Conservation (phyloP, 2,888 invertebrate genomes). For the Rhamnusium bicolor region DNA sequence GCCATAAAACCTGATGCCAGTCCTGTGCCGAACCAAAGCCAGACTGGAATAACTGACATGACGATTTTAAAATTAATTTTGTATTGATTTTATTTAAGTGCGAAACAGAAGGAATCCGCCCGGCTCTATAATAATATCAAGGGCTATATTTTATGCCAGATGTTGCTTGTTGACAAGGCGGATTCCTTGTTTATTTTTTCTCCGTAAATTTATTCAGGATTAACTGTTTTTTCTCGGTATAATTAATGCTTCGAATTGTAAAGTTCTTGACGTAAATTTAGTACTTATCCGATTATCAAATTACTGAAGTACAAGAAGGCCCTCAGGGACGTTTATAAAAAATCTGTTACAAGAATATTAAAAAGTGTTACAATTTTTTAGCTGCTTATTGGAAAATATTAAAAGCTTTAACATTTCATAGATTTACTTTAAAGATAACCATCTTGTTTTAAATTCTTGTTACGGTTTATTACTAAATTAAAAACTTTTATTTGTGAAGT, state of each 20-base stretch:
- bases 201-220: slow-evolving; percentile 28
- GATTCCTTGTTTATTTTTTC: slow-evolving; percentile 16
- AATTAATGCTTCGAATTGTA: slow-evolving; percentile 26
- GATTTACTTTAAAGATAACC: not conserved
- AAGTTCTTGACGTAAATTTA: slow-evolving; percentile 20
- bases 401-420: not conserved
- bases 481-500: no score
- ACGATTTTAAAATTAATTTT: slow-evolving; percentile 13
- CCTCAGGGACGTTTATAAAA: not conserved
- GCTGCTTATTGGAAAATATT: not conserved
- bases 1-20: not conserved
- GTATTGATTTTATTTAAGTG: slow-evolving; percentile 7
- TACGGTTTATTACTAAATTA: no score
- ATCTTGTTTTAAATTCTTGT: no score
- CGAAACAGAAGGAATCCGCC: slow-evolving; percentile 2
- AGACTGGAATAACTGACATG: not conserved
- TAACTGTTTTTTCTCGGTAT: slow-evolving; percentile 25
- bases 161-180: slow-evolving; percentile 31
- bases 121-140: slow-evolving; percentile 16
- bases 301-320: not conserved
- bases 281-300: slow-evolving; percentile 16
- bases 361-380: not conserved
- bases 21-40: not conserved
- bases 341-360: slow-evolving; percentile 4
- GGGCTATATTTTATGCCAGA: slow-evolving; percentile 33